phyloP scores from a whole-genome alignment of 2,797 vertebrate genomes.

The Ctenopoma multispine region DNA sequence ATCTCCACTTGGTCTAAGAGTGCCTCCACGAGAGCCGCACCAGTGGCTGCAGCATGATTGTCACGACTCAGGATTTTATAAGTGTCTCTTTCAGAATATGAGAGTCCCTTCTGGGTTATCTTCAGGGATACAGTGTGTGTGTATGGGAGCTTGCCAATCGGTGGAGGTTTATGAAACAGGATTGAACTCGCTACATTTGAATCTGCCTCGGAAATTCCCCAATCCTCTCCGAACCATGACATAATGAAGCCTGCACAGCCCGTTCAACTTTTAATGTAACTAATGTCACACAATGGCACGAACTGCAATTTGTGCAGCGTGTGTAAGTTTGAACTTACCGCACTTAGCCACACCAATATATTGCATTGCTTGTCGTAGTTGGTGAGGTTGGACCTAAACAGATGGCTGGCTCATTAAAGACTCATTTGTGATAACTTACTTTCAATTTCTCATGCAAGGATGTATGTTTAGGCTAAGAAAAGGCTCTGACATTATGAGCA shows the following conservation, averaged over 20 bases:
- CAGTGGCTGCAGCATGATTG: slow-evolving; percentile 60
- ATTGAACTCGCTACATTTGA: slow-evolving; percentile 62
- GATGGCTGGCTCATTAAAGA: slow-evolving; percentile 71
- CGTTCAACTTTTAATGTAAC: slow-evolving; percentile 46
- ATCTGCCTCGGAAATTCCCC: slow-evolving; percentile 43
- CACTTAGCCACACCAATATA: slow-evolving; percentile 46
- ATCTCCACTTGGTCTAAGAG: slow-evolving; percentile 76
- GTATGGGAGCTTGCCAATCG: slow-evolving; percentile 65
- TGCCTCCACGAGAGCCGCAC: slow-evolving; percentile 65
- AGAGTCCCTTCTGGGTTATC: slow-evolving; percentile 74
- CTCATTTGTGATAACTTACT: slow-evolving; percentile 67
- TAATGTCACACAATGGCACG: slow-evolving; percentile 22
- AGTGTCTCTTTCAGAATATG: slow-evolving; percentile 74
- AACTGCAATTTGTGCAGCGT: slow-evolving; percentile 24
- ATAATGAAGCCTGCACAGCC: slow-evolving; percentile 51
- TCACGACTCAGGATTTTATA: slow-evolving; percentile 76
- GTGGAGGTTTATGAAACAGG: slow-evolving; percentile 55
- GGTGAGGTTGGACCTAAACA: slow-evolving; percentile 55
- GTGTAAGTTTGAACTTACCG: slow-evolving; percentile 28
- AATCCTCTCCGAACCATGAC: slow-evolving; percentile 55
- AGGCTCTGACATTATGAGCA: slow-evolving; percentile 61
- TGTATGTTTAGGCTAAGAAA: slow-evolving; percentile 61
- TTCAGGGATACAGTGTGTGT: slow-evolving; percentile 56
- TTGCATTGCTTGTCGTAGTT: slow-evolving; percentile 36
- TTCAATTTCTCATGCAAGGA: slow-evolving; percentile 66